A percentile compares a stretch with the other conserved stretches of the same genome.
phyloP scores from a whole-genome alignment of 1,140 invertebrate species.

The Rhizoglyphus robini region DNA sequence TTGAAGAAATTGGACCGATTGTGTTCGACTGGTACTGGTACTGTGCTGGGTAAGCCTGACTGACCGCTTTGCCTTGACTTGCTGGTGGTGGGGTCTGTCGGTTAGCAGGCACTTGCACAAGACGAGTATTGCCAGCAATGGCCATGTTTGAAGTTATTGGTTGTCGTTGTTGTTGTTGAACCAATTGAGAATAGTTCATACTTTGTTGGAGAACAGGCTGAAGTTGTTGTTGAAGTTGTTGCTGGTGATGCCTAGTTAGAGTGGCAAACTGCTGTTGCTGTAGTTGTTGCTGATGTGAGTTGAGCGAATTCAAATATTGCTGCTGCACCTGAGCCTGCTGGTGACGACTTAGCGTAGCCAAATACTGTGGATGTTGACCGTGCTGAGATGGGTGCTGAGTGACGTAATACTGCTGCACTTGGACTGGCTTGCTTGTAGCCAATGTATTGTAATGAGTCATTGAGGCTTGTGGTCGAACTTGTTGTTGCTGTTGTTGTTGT shows the following conservation, averaged over 20 bases:
- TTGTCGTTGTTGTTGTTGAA: slow-evolving; percentile 24
- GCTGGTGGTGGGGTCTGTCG: slow-evolving; percentile 31
- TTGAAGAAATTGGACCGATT: background rate
- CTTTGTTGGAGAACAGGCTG: slow-evolving; percentile 15
- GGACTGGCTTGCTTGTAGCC: slow-evolving; percentile 1
- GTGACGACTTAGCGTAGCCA: slow-evolving; percentile 25
- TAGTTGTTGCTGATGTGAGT: slow-evolving; percentile 21
- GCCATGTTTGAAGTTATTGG: slow-evolving; percentile 24
- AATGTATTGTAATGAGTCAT: slow-evolving; percentile 1
- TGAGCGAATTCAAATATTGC: slow-evolving; percentile 17
- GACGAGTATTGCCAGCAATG: background rate
- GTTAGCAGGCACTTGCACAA: background rate
- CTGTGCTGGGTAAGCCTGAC: background rate
- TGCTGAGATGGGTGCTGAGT: slow-evolving; percentile 11
- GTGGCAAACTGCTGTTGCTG: slow-evolving; percentile 25
- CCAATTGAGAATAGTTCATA: slow-evolving; percentile 16
- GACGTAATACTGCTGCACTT: slow-evolving; percentile 15
- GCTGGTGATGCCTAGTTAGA: slow-evolving; percentile 23
- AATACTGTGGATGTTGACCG: slow-evolving; percentile 13
- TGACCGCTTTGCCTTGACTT: background rate
- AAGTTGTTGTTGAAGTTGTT: slow-evolving; percentile 22
- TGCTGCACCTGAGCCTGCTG: slow-evolving; percentile 34
- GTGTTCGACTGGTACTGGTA: background rate
- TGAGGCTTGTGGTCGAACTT: slow-evolving; percentile 1
- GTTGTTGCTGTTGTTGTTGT: slow-evolving; percentile 12